Conservation (phyloP, 92 coral and sea anemone genomes). For the Nematostella vectensis region DNA sequence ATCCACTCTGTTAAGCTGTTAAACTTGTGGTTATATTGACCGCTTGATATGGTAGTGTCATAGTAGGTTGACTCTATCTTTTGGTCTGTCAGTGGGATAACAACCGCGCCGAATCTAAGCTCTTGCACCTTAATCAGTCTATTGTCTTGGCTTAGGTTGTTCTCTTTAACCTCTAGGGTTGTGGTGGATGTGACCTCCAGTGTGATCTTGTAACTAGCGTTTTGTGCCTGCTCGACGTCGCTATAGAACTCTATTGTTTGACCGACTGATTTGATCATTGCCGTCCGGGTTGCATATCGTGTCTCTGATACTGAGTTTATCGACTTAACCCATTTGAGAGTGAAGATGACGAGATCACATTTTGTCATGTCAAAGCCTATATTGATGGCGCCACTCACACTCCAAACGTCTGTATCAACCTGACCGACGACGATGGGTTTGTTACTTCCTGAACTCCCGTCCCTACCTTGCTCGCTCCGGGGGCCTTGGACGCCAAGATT, state of each 20-base stretch:
- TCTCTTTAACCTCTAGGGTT: not conserved
- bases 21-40: not conserved
- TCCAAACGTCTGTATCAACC: not conserved
- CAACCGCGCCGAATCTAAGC: not conserved
- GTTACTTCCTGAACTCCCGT: not conserved
- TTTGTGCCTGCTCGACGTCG: not conserved
- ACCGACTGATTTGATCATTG: not conserved
- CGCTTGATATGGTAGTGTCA: not conserved
- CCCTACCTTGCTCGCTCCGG: not conserved
- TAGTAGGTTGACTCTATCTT: not conserved
- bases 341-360: not conserved
- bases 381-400: not conserved
- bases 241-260: not conserved
- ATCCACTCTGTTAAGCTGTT: not conserved
- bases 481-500: not conserved
- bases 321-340: not conserved
- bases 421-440: not conserved
- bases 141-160: no score
- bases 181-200: not conserved
- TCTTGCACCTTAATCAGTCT: not conserved
- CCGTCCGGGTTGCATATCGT: not conserved
- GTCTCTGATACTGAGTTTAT: not conserved
- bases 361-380: not conserved
- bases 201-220: not conserved
- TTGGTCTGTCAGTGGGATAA: not conserved